A percentile compares a stretch with the other conserved stretches of the same genome.
These are phyloP conservation scores for Musca domestica DNA, from an alignment of 1,140 invertebrate species.

Conservation along the genomic window DNA sequence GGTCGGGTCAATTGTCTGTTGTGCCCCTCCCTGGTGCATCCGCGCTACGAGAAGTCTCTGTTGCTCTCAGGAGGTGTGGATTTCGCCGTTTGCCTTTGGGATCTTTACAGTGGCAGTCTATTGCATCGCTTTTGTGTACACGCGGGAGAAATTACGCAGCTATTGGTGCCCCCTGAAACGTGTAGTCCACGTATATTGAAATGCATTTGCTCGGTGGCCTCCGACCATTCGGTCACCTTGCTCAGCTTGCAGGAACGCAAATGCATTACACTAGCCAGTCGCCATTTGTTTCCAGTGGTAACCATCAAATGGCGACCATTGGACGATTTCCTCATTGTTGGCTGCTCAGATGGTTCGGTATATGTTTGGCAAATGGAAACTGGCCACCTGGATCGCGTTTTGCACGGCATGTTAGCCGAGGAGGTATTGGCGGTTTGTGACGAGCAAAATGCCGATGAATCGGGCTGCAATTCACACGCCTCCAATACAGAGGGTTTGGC, in stretches of 20 bases:
- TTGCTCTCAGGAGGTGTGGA: conserved; percentile 95
- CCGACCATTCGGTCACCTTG: conserved; percentile 94
- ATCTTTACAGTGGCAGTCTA: conserved; percentile 84
- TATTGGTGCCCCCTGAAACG: conserved; percentile 87
- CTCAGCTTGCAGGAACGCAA: conserved; percentile 91
- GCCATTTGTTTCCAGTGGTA: conserved; percentile 94
- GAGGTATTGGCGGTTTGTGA: conserved; percentile 96
- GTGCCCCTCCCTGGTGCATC: conserved; percentile 89
- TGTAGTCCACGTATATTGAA: conserved; percentile 89
- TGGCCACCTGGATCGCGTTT: conserved; percentile 92
- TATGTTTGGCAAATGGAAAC: conserved; percentile 99
- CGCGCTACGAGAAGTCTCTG: conserved; percentile 87
- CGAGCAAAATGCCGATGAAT: conserved; percentile 69
- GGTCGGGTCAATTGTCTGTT: conserved; percentile 93
- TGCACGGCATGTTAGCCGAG: conserved; percentile 91
- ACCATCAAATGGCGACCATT: conserved; percentile 96
- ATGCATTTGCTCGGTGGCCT: conserved; percentile 94
- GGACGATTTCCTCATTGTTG: conserved; percentile 97
- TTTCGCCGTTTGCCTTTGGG: conserved; percentile 97
- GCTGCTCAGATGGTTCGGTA: conserved; percentile 95
- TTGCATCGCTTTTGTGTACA: conserved; percentile 96
- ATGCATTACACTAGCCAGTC: conserved; percentile 90
- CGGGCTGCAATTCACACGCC: conserved; percentile 19
- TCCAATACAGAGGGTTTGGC: conserved; percentile 73
- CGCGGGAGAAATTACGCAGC: conserved; percentile 86